A percentile compares a stretch with the other conserved stretches of the same genome.
phyloP scores from a whole-genome alignment of 1,140 invertebrate genomes.

The Calephelis virginiensis region DNA sequence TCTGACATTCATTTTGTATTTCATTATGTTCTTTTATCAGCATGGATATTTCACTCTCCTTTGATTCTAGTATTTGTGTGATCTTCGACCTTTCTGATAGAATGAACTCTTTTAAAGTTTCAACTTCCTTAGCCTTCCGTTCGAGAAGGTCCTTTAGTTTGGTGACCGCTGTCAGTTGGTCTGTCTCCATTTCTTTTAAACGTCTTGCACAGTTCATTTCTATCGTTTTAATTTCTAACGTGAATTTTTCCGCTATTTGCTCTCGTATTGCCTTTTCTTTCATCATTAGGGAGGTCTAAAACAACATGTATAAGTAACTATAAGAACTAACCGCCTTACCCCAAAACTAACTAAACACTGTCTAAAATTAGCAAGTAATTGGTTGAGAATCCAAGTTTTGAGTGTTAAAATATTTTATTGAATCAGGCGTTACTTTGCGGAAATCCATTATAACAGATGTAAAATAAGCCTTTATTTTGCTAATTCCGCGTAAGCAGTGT shows the following conservation, averaged over 20 bases:
- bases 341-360: too few species aligned
- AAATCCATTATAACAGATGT: too few species aligned
- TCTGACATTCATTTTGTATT: constrained; percentile 54
- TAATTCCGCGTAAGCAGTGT: too few species aligned
- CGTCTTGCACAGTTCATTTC: constrained; percentile 73
- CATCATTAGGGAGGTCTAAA: constrained; percentile 66
- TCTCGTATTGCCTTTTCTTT: constrained; percentile 77
- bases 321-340: too few species aligned
- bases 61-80: constrained; percentile 71
- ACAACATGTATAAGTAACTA: constrained; percentile 9
- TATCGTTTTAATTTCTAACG: constrained; percentile 75
- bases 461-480: too few species aligned
- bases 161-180: constrained; percentile 55
- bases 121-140: constrained; percentile 77
- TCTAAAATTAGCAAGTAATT: too few species aligned
- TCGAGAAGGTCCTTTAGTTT: constrained; percentile 77
- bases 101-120: constrained; percentile 78
- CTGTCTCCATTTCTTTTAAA: constrained; percentile 74
- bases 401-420: too few species aligned
- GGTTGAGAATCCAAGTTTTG: too few species aligned
- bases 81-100: constrained; percentile 77
- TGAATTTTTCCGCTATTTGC: constrained; percentile 80
- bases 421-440: too few species aligned
- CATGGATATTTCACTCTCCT: constrained; percentile 67
- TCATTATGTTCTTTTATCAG: constrained; percentile 68